These are phyloP conservation scores for Xyrichtys novacula DNA, from an alignment of 2,797 vertebrate genomes.

Conservation along the genomic window DNA sequence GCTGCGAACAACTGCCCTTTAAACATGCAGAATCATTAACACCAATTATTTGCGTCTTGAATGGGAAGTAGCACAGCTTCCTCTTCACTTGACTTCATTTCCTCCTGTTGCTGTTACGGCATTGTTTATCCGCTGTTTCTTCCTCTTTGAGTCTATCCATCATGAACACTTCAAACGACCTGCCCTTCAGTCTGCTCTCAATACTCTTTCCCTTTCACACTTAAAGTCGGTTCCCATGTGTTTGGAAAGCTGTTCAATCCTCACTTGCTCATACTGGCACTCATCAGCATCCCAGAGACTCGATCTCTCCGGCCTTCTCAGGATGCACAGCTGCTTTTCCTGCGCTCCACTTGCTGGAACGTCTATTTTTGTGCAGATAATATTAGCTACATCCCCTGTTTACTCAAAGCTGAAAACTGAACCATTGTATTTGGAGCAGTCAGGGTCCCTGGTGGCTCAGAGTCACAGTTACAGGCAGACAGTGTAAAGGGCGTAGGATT, in stretches of 20 bases:
- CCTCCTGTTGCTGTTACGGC: constrained; percentile 77
- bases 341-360: constrained; percentile 77
- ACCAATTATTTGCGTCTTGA: constrained; percentile 79
- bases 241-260: constrained; percentile 80
- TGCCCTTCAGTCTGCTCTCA: constrained; percentile 54
- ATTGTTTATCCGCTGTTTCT: constrained; percentile 84
- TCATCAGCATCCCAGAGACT: constrained; percentile 71
- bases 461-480: constrained; percentile 43
- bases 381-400: constrained; percentile 86
- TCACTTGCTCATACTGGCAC: constrained; percentile 83
- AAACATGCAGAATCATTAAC: constrained; percentile 72
- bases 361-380: constrained; percentile 80
- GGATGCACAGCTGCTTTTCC: constrained; percentile 80
- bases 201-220: constrained; percentile 75
- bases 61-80: constrained; percentile 83
- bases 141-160: constrained; percentile 73
- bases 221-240: constrained; percentile 77
- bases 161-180: constrained; percentile 70
- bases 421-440: constrained; percentile 72
- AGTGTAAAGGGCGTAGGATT: constrained; percentile 61
- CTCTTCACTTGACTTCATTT: constrained; percentile 85
- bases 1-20: constrained; percentile 71
- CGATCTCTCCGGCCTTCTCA: constrained; percentile 64
- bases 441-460: constrained; percentile 65
- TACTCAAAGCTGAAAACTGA: constrained; percentile 80